phyloP scores from a whole-genome alignment of 2,113 vertebrate genomes.

The Pterocles orientalis region DNA sequence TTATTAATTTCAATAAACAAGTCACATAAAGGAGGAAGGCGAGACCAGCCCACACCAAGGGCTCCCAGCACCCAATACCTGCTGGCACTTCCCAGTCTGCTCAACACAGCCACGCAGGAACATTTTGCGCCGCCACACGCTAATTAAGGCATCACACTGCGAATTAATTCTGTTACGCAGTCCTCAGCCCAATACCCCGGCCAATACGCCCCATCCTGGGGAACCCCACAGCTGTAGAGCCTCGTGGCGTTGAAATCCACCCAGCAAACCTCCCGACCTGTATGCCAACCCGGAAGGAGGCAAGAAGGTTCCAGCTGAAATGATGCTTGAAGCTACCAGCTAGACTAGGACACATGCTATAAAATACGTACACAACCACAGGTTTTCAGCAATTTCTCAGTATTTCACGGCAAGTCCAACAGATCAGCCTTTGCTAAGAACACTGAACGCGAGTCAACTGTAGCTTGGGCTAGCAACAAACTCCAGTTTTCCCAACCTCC shows the following conservation, averaged over 20 bases:
- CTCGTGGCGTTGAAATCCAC: rapidly evolving
- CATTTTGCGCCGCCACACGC: rapidly evolving
- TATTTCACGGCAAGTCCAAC: no score
- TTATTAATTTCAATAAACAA: neutral
- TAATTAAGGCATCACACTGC: rapidly evolving
- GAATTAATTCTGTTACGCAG: rapidly evolving
- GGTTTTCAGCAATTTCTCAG: neutral
- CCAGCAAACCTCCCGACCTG: rapidly evolving
- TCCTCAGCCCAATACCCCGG: rapidly evolving
- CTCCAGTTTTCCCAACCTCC: rapidly evolving
- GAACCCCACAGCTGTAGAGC: rapidly evolving
- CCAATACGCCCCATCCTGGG: rapidly evolving
- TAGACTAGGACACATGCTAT: rapidly evolving
- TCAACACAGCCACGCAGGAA: neutral
- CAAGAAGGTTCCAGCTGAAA: neutral
- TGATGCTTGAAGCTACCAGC: rapidly evolving
- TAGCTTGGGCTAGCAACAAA: neutral
- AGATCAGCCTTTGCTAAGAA: neutral
- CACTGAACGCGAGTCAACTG: rapidly evolving
- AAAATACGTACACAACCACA: rapidly evolving
- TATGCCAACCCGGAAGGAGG: rapidly evolving
- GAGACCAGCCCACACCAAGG: neutral
- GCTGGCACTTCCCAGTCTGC: neutral
- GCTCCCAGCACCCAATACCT: neutral
- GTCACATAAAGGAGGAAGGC: neutral